Evolutionary conservation across 2,888 invertebrate genomes (phyloP).

Genomic region (Cetonia aurata): DNA sequence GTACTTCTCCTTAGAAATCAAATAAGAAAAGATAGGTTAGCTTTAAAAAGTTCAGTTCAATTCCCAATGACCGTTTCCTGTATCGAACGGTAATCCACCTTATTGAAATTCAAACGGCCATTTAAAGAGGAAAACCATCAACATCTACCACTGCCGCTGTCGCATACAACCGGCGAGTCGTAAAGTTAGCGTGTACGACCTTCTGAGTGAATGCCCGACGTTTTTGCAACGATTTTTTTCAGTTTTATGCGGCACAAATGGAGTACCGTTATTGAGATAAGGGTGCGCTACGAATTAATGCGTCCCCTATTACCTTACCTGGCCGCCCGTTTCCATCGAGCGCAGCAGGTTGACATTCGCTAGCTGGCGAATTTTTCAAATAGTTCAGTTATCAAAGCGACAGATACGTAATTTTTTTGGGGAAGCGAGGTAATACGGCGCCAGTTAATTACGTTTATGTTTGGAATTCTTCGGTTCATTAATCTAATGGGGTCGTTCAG

Average conservation of each 20-base stretch:
- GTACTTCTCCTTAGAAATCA: too few species aligned
- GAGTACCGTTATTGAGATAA: conserved; percentile 28
- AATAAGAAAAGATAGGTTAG: neutral
- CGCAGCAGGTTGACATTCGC: too few species aligned
- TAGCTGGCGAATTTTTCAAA: conserved; percentile 15
- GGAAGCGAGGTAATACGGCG: neutral
- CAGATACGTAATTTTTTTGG: conserved; percentile 3
- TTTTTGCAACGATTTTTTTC: conserved; percentile 30
- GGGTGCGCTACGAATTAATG: conserved; percentile 19
- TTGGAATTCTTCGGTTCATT: conserved; percentile 32
- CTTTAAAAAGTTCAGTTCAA: neutral
- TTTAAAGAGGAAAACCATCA: conserved; percentile 33
- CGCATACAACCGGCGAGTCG: conserved; percentile 1
- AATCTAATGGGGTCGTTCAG: conserved; percentile 24
- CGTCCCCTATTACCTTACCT: neutral
- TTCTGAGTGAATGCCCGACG: conserved; percentile 21
- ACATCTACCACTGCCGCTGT: conserved; percentile 5
- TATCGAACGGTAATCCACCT: neutral
- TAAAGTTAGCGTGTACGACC: conserved; percentile 34
- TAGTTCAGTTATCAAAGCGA: conserved; percentile 17
- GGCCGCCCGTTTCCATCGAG: too few species aligned
- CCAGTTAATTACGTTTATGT: conserved; percentile 11
- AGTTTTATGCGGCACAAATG: conserved; percentile 18
- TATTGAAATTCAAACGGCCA: conserved; percentile 13
- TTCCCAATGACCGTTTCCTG: neutral